Evolutionary conservation across 2,888 invertebrate species (phyloP).

Genomic region (Brachypalpus laphriformis): DNA sequence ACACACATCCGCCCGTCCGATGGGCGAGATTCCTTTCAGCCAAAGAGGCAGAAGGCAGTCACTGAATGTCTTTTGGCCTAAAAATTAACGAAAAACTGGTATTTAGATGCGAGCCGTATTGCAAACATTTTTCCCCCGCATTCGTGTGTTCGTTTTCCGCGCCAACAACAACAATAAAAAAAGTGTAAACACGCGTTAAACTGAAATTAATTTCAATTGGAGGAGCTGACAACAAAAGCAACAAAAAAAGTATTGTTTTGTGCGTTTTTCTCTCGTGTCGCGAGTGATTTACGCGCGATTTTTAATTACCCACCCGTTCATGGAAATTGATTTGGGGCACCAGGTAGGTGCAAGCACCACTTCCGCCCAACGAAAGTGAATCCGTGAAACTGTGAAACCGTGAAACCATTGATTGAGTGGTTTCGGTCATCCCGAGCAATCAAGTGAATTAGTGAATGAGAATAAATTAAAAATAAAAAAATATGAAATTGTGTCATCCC

Average conservation of each 20-base stretch:
- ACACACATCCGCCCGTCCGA: slow-evolving; percentile 44
- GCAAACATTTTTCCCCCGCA: slow-evolving; percentile 66
- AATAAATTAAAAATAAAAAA: neutral
- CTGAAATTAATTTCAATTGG: slow-evolving; percentile 69
- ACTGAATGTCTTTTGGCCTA: slow-evolving; percentile 71
- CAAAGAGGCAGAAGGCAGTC: slow-evolving; percentile 65
- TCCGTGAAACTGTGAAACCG: slow-evolving; percentile 16
- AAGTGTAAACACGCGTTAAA: slow-evolving; percentile 72
- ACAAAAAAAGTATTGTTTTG: slow-evolving; percentile 28
- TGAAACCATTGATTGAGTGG: slow-evolving; percentile 29
- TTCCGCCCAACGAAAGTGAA: slow-evolving; percentile 60
- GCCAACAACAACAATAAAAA: slow-evolving; percentile 45
- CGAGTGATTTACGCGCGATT: slow-evolving; percentile 70
- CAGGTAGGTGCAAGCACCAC: slow-evolving; percentile 39
- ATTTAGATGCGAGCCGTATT: slow-evolving; percentile 67
- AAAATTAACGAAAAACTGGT: slow-evolving; percentile 74
- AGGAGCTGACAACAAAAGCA: slow-evolving; percentile 2
- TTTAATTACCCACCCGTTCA: slow-evolving; percentile 62
- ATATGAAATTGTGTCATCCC: neutral
- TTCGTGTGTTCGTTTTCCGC: slow-evolving; percentile 59
- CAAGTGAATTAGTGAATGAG: neutral
- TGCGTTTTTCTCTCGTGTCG: slow-evolving; percentile 40
- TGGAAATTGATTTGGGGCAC: slow-evolving; percentile 59
- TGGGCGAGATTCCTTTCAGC: slow-evolving; percentile 71
- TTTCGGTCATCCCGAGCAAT: neutral